Base-by-base conservation (phyloP, 2,797 vertebrate genomes). In the Adrianichthys oophorus region DNA sequence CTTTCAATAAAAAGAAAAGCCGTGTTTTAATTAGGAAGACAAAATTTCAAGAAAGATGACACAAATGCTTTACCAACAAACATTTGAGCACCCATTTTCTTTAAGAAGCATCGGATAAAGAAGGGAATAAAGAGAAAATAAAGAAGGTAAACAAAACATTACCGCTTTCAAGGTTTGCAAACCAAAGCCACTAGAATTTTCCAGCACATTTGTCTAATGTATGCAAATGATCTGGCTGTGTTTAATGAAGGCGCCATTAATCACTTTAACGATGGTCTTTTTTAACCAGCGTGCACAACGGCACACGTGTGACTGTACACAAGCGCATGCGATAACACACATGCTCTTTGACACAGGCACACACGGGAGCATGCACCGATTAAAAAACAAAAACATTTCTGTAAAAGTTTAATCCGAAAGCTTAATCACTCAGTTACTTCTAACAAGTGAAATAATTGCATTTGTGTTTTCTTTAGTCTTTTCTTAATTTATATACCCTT, bases 191-290 rank as follows among this genome's bases (percentile, higher is more conserved):
- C 53, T 52, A 70, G 70, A 85, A 75, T 88, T 85, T 88, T 84
- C 78, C 81, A 85, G 81, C 75, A 87, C 84, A 84, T 87, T 87
- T 80, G 74, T 90, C 85, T 92, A 92, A 92, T 92, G 86, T 89
- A 92, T 92, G 91, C 90, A 91, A 93, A 92, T 91, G 76, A 91
- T 90, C 86, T 86, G 37, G 84, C 85, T 89, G 84, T 82, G 88
- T 82, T 86, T 91, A 91, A 93, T 91, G 91, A 92, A 89, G 90
- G 88, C 79, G 65, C 85, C 89, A 92, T 93, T 93, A 92, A 93
- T 93, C 92, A 92, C 82, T 78, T 85, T 90, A 88, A 90, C 86
- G 84, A 91, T 89, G 89, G 81, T 87, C 89, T 88, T 88, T 89
- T 90, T 90, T 87, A 92, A 91, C 82, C 81, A 85, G 84, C 79